phyloP scores from a whole-genome alignment of 1,140 invertebrate genomes.

The Cherax destructor region DNA sequence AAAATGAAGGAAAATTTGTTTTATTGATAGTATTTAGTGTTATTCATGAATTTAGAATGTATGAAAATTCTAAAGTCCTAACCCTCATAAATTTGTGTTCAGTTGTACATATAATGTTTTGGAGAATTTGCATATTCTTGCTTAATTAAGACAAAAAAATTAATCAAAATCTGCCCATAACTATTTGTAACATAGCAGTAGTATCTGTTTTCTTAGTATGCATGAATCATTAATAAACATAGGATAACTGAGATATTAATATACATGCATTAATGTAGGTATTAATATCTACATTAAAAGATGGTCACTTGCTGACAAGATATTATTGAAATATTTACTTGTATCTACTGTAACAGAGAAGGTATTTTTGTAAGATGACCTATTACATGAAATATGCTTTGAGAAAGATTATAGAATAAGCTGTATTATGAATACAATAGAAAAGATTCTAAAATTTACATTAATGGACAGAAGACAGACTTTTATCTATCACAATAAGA shows the following conservation, averaged over 20 bases:
- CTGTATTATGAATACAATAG: not conserved
- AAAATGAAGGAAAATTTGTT: no score
- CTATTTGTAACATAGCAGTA: no score
- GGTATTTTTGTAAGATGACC: not conserved
- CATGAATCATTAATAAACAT: not conserved
- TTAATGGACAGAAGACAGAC: slow-evolving; percentile 2
- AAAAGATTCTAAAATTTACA: slow-evolving; percentile 4
- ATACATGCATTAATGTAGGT: not conserved
- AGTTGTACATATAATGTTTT: no score
- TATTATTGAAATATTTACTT: not conserved
- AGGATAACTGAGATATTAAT: not conserved
- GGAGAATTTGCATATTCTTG: no score
- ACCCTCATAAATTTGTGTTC: no score
- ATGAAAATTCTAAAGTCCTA: no score
- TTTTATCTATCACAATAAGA: not conserved
- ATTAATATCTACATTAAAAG: slow-evolving; percentile 2
- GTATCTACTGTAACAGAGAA: not conserved
- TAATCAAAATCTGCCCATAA: no score
- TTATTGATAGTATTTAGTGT: no score
- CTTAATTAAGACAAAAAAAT: no score
- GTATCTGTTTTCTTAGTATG: no score
- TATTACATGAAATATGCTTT: not conserved
- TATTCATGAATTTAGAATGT: no score
- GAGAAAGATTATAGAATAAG: not conserved
- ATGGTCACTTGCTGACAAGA: not conserved